A percentile compares a stretch with the other conserved stretches of the same genome.
These are phyloP conservation scores for Lithosia quadra DNA, from an alignment of 2,888 invertebrate genomes.

Conservation along the genomic window DNA sequence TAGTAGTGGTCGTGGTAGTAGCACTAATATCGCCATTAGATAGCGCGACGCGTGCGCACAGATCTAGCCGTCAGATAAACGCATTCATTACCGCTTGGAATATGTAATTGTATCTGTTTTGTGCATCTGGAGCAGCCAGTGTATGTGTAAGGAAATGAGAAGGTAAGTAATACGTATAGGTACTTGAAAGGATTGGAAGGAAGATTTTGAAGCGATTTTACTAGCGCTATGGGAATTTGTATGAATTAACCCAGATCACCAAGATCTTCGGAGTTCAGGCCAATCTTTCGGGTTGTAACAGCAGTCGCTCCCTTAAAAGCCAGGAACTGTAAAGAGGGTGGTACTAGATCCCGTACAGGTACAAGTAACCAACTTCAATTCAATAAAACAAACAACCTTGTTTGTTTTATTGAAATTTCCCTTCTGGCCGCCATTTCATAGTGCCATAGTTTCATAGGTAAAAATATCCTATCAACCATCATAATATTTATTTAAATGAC, in stretches of 20 bases:
- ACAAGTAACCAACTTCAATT: too few species aligned
- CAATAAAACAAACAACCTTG: too few species aligned
- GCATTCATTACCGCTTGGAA: slow-evolving; percentile 54
- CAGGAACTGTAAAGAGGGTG: too few species aligned
- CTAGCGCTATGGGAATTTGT: too few species aligned
- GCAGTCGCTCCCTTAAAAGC: neutral
- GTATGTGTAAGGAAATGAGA: slow-evolving; percentile 30
- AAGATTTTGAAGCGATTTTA: neutral
- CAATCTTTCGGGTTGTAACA: neutral
- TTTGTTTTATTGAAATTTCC: too few species aligned
- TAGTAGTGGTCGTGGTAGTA: slow-evolving; percentile 39
- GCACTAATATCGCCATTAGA: slow-evolving; percentile 40
- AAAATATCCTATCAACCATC: too few species aligned
- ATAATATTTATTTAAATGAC: too few species aligned
- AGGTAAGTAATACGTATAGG: neutral
- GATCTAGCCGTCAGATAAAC: slow-evolving; percentile 48
- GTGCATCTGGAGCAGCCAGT: slow-evolving; percentile 39
- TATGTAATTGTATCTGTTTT: slow-evolving; percentile 50
- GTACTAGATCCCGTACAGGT: too few species aligned
- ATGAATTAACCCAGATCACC: too few species aligned
- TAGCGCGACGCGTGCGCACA: slow-evolving; percentile 45
- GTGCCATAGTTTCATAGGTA: too few species aligned
- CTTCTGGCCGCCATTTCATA: too few species aligned
- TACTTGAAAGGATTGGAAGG: neutral
- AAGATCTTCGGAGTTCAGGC: too few species aligned